A percentile compares a stretch with the other conserved stretches of the same genome.
Evolutionary conservation across 2,113 vertebrate species (phyloP).

Genomic region (Gymnarchus niloticus): DNA sequence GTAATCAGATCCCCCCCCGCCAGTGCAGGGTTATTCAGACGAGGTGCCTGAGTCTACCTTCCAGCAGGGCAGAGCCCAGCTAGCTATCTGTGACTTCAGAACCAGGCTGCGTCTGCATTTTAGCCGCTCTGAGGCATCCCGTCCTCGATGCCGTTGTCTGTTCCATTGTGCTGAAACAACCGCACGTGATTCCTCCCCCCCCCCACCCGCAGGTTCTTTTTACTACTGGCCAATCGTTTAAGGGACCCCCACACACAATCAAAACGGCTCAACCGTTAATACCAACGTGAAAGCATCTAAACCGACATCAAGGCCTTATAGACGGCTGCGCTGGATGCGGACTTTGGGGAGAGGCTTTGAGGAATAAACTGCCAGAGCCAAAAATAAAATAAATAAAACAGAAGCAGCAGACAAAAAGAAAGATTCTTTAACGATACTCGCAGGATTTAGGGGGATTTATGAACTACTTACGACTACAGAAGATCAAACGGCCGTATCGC

Average conservation of each 20-base stretch:
- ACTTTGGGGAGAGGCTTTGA: not conserved
- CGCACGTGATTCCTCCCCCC: no score
- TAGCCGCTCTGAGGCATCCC: not conserved
- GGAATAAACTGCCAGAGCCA: not conserved
- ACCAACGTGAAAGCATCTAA: no score
- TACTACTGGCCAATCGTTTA: not conserved
- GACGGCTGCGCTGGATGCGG: not conserved
- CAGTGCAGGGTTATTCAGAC: not conserved
- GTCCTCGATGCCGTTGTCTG: not conserved
- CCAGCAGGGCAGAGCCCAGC: not conserved
- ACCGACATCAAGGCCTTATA: not conserved
- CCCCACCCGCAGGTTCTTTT: not conserved
- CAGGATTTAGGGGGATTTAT: slow-evolving; percentile 15
- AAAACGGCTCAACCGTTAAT: not conserved
- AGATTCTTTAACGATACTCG: not conserved
- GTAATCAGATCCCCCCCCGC: slow-evolving; percentile 19
- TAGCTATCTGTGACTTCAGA: not conserved
- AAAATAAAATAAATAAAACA: not conserved
- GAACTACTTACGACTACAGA: not conserved
- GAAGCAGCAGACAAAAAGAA: not conserved
- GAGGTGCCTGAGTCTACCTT: not conserved
- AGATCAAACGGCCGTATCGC: not conserved
- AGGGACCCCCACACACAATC: not conserved
- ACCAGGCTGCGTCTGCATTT: not conserved
- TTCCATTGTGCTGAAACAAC: not conserved